Percentiles rank a stretch among this genome's conserved stretches.
Evolutionary conservation across 2,113 vertebrate genomes (phyloP).

Genomic region (Cathartes aura): DNA sequence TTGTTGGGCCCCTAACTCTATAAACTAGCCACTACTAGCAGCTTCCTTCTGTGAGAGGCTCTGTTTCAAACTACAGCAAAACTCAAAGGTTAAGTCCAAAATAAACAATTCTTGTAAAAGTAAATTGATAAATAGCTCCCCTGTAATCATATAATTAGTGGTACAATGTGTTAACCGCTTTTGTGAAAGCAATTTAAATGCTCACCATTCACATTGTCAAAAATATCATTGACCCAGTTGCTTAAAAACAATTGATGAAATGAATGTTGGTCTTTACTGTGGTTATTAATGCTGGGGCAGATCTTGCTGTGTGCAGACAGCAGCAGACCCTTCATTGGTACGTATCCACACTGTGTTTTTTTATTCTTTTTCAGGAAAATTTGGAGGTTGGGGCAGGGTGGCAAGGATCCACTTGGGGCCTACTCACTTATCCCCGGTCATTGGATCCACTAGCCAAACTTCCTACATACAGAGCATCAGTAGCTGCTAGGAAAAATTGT

Average conservation of each 20-base stretch:
- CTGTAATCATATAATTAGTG: conserved; percentile 37
- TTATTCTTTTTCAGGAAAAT: neutral
- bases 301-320: neutral
- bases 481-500: neutral
- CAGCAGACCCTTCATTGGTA: neutral
- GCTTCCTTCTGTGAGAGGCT: conserved; percentile 56
- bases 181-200: conserved; percentile 58
- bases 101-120: conserved; percentile 58
- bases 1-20: conserved; percentile 56
- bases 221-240: conserved; percentile 42
- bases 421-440: neutral
- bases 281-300: neutral
- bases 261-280: neutral
- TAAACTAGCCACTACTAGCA: conserved; percentile 64
- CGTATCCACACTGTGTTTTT: neutral
- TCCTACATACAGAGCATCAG: neutral
- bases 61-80: conserved; percentile 49
- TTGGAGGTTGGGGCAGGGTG: neutral
- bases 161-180: conserved; percentile 64
- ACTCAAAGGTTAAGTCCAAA: conserved; percentile 62
- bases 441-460: neutral
- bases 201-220: conserved; percentile 32
- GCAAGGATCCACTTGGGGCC: neutral
- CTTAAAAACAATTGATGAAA: conserved; percentile 45
- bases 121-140: conserved; percentile 65